Evolutionary conservation across 1,140 invertebrate genomes (phyloP), one percentile per base, ranked within the genome.

Genomic region (Brachionus rotundiformis): DNA sequence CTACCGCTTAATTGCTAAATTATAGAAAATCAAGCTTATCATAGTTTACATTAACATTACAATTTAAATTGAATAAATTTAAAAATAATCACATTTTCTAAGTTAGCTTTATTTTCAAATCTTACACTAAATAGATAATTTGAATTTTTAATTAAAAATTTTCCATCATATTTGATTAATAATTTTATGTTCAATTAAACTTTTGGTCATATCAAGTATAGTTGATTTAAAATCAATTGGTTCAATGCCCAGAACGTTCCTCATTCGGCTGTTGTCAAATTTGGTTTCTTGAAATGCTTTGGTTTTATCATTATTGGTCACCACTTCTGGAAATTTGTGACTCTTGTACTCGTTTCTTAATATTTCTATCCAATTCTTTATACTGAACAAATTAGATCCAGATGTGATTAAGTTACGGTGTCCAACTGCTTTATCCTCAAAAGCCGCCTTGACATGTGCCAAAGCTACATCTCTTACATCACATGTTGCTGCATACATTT

Each of bases 401-500:
- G 76, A 79, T 25, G 29, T 31, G 1, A 82, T 27, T n/a, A 82
- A 23, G 33, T 75, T 36, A 11, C 80, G 36, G 16, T 83, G 19
- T n/a, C 89, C 90, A 73, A 87, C 89, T 16, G 89, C 88, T 82
- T 90, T 88, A 4, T 86, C 85, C 11, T 86, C 75, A 4, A 85
- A 87, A 85, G 91, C 88, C 10, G 90, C 90, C 83, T 88, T 87
- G 59, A 91, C 84, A 83, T 91, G 90, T 7, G 90, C 90, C 25
- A 83, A 44, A 7, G 90, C 90, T 6, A 91, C 90, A 84, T 91
- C 90, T 41, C 90, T 85, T 4, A 91, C 90, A 84, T 91, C 90
- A 77, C 89, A 88, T n/a, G 90, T 54, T 2, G 76, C 47, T 4
- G 36, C 31, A 59, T 23, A 25, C 47, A 63, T 63, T 8, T 79